Conservation (phyloP, 2,888 invertebrate genomes). For the Teleiodes luculella region DNA sequence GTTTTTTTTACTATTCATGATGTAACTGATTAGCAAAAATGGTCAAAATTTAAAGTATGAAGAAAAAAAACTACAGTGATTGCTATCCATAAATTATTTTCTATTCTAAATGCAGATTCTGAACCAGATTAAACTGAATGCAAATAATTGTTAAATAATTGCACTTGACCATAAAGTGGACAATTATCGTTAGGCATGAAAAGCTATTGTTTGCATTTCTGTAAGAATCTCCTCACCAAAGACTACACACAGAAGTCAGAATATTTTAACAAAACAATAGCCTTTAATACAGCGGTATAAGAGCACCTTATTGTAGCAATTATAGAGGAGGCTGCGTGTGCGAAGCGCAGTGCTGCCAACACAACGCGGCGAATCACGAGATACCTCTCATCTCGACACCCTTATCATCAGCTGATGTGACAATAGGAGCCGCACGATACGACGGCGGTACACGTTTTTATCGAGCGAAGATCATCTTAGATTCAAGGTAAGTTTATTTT, state of each 20-base stretch:
- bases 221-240: background rate
- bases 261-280: background rate
- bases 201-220: slow-evolving; percentile 25
- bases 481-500: slow-evolving; percentile 36
- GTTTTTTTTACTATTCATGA: no score
- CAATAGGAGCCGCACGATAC: slow-evolving; percentile 42
- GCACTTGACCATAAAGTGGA: no score
- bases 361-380: slow-evolving; percentile 64
- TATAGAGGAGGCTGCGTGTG: slow-evolving; percentile 54
- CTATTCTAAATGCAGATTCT: no score
- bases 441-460: slow-evolving; percentile 35
- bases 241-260: no score
- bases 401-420: slow-evolving; percentile 72
- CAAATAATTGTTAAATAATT: no score
- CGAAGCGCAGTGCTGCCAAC: slow-evolving; percentile 61
- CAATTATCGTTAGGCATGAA: background rate
- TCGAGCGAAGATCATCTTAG: slow-evolving; percentile 29
- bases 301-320: background rate
- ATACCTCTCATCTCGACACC: slow-evolving; percentile 56
- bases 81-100: no score
- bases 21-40: no score
- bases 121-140: no score
- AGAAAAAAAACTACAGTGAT: no score
- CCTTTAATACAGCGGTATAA: background rate
- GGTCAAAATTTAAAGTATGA: no score